Conservation (phyloP, 2,113 vertebrate species). For the Microcebus griseorufus region DNA sequence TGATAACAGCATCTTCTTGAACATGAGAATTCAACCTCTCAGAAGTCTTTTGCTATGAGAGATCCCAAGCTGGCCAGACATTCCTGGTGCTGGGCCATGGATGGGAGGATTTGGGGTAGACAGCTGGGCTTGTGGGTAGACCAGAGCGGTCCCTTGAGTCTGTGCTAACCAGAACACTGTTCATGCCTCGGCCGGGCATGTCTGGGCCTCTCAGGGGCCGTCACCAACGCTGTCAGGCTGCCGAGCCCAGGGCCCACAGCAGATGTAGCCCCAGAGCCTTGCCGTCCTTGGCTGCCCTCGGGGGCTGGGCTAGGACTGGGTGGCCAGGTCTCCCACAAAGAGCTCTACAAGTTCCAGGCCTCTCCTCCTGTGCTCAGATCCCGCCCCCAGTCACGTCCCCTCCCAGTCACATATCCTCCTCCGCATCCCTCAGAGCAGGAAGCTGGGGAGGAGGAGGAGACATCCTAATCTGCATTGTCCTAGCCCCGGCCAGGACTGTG, state of each 20-base stretch:
- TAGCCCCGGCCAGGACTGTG: constrained; percentile 43
- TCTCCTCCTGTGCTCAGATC: constrained; percentile 58
- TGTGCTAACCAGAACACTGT: constrained; percentile 49
- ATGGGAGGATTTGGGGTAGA: constrained; percentile 70
- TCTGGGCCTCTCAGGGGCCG: constrained; percentile 35
- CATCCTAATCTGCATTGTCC: constrained; percentile 46
- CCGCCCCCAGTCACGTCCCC: constrained; percentile 32
- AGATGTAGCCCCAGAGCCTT: constrained; percentile 47
- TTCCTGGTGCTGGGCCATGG: constrained; percentile 38
- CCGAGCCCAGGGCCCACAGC: neutral
- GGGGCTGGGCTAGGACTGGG: constrained; percentile 42
- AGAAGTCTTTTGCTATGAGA: constrained; percentile 63
- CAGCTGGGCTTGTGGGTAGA: constrained; percentile 72
- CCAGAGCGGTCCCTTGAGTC: constrained; percentile 42
- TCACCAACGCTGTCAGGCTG: neutral
- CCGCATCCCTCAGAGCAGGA: constrained; percentile 58
- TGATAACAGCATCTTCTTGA: constrained; percentile 43
- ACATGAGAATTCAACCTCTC: constrained; percentile 30
- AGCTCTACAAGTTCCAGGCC: constrained; percentile 74
- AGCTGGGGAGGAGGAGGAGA: constrained; percentile 33
- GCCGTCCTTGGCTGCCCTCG: constrained; percentile 55
- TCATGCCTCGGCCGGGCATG: constrained; percentile 21
- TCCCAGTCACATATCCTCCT: constrained; percentile 49
- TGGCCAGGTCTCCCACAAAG: constrained; percentile 73
- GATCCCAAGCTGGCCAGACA: constrained; percentile 63